These are phyloP conservation scores for Aphelocoma californica DNA, from an alignment of 2,797 vertebrate genomes.

Conservation along the genomic window DNA sequence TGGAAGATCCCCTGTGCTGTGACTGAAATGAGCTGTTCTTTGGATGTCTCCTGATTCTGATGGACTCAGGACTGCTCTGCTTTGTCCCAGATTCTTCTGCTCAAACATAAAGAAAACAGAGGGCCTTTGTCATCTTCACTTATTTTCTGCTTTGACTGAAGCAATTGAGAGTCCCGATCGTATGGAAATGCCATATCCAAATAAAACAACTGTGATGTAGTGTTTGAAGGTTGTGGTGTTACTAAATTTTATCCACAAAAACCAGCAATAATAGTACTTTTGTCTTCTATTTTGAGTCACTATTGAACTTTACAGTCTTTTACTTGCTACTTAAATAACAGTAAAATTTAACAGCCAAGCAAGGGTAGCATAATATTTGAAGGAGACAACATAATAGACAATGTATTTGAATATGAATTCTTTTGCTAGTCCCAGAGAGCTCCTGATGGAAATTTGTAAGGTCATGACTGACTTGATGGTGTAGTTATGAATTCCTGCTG, in stretches of 20 bases:
- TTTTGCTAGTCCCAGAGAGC: neutral
- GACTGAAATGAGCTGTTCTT: neutral
- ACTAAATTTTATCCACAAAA: neutral
- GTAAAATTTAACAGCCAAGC: neutral
- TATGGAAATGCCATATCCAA: neutral
- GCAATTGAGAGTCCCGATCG: neutral
- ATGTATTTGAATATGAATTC: neutral
- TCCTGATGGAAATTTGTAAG: constrained; percentile 39
- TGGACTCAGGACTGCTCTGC: neutral
- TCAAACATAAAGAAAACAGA: neutral
- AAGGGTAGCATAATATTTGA: constrained; percentile 32
- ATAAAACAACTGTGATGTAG: neutral
- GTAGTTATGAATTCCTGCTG: constrained; percentile 53
- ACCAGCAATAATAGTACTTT: neutral
- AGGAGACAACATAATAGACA: neutral
- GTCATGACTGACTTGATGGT: constrained; percentile 55
- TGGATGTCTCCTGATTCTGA: neutral
- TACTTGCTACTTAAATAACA: neutral
- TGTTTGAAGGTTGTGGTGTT: neutral
- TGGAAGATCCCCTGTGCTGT: rapidly evolving
- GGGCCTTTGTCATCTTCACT: neutral
- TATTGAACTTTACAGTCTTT: neutral
- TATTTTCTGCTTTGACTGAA: neutral
- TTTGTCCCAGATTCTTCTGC: neutral
- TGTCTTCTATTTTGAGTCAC: neutral